Evolutionary conservation across 1,140 invertebrate species (phyloP).

Genomic region (Ostrea edulis): DNA sequence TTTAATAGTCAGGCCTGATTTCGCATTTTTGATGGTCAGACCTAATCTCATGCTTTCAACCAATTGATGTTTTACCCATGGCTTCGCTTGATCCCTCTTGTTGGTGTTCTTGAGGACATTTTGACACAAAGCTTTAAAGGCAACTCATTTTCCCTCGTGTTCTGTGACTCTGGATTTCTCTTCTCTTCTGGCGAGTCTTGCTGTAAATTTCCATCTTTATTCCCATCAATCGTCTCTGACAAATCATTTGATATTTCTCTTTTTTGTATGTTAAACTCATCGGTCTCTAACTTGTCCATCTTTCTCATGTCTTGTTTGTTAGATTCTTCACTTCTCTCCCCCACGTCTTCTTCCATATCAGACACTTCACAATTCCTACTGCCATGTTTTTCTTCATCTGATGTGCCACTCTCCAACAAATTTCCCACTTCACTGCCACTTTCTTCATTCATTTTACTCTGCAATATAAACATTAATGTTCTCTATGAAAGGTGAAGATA

Average conservation of each 20-base stretch:
- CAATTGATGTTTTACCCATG: background rate
- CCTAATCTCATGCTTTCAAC: background rate
- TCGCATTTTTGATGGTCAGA: background rate
- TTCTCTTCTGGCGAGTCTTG: background rate
- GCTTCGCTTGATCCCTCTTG: constrained; percentile 1
- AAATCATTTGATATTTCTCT: background rate
- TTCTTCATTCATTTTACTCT: background rate
- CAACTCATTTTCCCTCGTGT: background rate
- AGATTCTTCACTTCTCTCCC: background rate
- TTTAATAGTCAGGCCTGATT: no score
- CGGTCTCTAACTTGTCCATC: background rate
- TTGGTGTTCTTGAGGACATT: background rate
- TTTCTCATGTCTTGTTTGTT: background rate
- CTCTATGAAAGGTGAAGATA: no score
- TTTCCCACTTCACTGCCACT: background rate
- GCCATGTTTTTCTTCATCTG: no score
- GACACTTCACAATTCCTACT: background rate
- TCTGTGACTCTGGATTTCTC: background rate
- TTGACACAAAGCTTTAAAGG: background rate
- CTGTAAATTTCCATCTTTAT: background rate
- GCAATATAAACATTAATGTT: no score
- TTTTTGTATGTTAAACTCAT: background rate
- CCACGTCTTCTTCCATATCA: background rate
- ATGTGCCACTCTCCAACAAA: no score
- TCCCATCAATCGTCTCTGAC: background rate